phyloP scores from a whole-genome alignment of 1,140 invertebrate species.

The Ptiloglossa arizonensis region DNA sequence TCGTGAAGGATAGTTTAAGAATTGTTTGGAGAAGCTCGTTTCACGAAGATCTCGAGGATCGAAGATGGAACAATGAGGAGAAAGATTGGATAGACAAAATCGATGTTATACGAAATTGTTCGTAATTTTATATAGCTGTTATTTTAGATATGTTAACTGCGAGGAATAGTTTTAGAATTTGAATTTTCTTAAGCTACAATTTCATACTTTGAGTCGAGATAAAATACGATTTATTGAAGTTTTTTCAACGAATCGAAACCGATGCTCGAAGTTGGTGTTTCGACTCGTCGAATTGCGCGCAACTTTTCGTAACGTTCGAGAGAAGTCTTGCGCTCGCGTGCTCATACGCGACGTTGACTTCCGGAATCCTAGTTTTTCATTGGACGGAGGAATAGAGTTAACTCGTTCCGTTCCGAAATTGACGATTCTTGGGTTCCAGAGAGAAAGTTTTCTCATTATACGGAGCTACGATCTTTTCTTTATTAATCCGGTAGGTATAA shows the following conservation, averaged over 20 bases:
- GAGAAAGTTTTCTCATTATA: constrained; percentile 37
- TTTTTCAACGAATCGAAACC: not conserved
- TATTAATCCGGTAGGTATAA: constrained; percentile 36
- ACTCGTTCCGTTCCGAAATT: constrained; percentile 25
- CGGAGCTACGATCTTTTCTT: constrained; percentile 20
- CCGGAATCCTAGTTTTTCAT: not conserved
- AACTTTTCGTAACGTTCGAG: not conserved
- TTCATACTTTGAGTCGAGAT: no score
- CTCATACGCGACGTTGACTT: not conserved
- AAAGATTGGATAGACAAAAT: no score
- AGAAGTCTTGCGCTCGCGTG: not conserved
- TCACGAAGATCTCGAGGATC: no score
- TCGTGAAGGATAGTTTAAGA: no score
- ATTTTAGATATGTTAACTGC: no score
- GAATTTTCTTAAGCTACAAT: not conserved
- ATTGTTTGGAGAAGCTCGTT: no score
- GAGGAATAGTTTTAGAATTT: no score
- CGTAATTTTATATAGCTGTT: no score
- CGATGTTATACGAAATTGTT: no score
- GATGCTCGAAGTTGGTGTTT: not conserved
- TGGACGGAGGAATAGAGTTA: not conserved
- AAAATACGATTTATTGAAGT: not conserved
- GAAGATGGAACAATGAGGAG: no score
- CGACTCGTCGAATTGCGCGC: no score
- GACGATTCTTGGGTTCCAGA: constrained; percentile 28